Evolutionary conservation across 2,113 vertebrate species (phyloP), one percentile per base, ranked within the genome.

Genomic region (Corydoras sp.): DNA sequence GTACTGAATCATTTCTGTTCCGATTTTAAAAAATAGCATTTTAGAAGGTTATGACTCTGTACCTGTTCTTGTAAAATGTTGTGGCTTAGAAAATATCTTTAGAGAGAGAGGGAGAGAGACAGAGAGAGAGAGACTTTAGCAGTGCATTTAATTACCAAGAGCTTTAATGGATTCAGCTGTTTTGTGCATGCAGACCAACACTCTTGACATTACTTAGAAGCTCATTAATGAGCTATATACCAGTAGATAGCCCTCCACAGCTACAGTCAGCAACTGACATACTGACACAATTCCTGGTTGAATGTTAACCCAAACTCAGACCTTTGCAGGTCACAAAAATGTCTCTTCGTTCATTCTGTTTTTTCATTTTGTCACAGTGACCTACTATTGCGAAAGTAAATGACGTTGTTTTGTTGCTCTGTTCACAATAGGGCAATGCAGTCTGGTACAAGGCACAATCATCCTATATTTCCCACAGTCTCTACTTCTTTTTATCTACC

Each of bases 401-500:
- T 53, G 51, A 53, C 5, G 13, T 12, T 10, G 51, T 10, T 53
- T 53, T 53, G 51, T 73, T 1, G 32, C 24, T 2, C 51, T 43
- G 50, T 49, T 15, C 48, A 58, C 24, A 72, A 67, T 58, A 62
- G 10, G 58, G 14, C 29, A 35, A 69, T 49, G 30, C 32, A 31
- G 54, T 64, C 15, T 24, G 9, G 31, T n/a, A 62, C 54, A 76
- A 58, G 49, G 53, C n/a, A 76, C 59, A 79, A 48, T 62, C 10
- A 12, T 10, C 51, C 51, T 12, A 53, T 53, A 53, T 53, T 53
- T 53, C 51, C 13, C 10, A 10, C 51, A 53, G 13, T 53, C 2
- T 53, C 13, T 53, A 14, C 51, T 12, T 14, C 15, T 72, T 68
- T 73, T 49, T 63, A 43, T 61, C 35, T 31, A 50, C 9, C n/a